These are phyloP conservation scores for Drosophila elegans DNA, from an alignment of 1,140 invertebrate genomes.

Conservation along the genomic window DNA sequence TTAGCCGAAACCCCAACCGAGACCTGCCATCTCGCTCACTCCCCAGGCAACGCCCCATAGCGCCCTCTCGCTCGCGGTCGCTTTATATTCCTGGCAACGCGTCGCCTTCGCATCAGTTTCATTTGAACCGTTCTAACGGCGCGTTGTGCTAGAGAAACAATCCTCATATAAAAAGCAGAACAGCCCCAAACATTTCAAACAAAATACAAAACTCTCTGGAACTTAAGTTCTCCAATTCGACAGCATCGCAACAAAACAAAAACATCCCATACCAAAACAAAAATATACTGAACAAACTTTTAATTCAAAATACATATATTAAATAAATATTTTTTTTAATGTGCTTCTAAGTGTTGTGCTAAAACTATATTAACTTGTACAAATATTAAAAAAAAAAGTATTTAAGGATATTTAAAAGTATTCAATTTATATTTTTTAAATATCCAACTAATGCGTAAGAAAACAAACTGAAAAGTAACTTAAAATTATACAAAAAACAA, in stretches of 20 bases:
- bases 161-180: background rate
- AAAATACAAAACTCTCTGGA: constrained; percentile 24
- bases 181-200: constrained; percentile 20
- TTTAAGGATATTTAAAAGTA: constrained; percentile 5
- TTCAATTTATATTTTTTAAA: background rate
- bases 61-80: constrained; percentile 29
- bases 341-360: constrained; percentile 45
- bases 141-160: constrained; percentile 48
- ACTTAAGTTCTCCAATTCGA: constrained; percentile 21
- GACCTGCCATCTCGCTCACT: constrained; percentile 7
- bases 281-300: constrained; percentile 2
- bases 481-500: constrained; percentile 8
- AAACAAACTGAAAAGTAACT: background rate
- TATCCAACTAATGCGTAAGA: background rate
- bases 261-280: constrained; percentile 8
- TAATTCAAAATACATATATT: background rate
- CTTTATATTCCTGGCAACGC: constrained; percentile 66
- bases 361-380: constrained; percentile 25
- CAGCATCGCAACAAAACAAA: constrained; percentile 24
- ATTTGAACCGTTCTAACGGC: constrained; percentile 64
- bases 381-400: constrained; percentile 12
- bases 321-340: constrained; percentile 35
- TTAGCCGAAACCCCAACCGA: constrained; percentile 8
- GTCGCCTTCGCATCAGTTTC: constrained; percentile 66
- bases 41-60: background rate